Conservation (phyloP, 2,113 vertebrate genomes). For the Dasypus novemcinctus region DNA sequence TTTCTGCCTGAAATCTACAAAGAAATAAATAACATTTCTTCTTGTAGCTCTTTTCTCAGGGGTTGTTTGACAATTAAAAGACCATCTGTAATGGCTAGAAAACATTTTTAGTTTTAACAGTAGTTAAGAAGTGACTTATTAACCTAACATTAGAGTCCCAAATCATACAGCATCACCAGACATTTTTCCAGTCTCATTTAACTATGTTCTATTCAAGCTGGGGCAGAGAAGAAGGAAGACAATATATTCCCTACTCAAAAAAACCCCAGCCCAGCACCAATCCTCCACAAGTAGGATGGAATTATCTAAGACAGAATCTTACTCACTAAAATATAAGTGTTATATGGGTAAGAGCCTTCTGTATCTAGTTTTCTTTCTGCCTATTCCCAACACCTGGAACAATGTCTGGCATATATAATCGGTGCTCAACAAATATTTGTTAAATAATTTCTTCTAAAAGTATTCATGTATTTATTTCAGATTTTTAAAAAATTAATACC, state of each 20-base stretch:
- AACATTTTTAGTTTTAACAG: background rate
- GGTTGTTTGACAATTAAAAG: background rate
- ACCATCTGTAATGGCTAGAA: background rate
- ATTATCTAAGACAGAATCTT: background rate
- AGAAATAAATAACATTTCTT: background rate
- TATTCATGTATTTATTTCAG: background rate
- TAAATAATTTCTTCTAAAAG: background rate
- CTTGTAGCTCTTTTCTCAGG: background rate
- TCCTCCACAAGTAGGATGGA: background rate
- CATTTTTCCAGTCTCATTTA: background rate
- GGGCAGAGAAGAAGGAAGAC: background rate
- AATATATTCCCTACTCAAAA: background rate
- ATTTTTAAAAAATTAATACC: background rate
- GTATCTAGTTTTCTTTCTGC: background rate
- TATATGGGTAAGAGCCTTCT: background rate
- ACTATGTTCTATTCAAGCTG: background rate
- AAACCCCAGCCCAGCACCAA: background rate
- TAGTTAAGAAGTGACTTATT: background rate
- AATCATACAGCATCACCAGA: background rate
- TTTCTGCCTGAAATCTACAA: constrained; percentile 12
- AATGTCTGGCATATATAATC: background rate
- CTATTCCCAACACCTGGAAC: background rate
- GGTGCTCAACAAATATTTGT: background rate
- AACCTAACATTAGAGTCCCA: background rate
- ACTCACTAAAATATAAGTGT: background rate